phyloP scores from a whole-genome alignment of 1,140 invertebrate genomes.

The Gryon sp. region DNA sequence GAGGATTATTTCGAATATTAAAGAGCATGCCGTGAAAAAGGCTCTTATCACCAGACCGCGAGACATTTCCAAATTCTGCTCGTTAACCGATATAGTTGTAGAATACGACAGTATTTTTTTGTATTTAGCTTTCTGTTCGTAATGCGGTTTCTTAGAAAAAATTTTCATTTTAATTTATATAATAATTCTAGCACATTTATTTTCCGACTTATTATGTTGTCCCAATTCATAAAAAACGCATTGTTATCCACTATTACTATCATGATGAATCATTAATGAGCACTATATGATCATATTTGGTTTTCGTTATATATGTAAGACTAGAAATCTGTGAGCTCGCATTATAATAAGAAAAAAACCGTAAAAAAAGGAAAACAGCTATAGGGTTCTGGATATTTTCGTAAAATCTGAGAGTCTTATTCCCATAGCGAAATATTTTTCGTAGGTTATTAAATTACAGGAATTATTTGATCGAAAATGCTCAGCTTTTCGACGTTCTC shows the following conservation, averaged over 20 bases:
- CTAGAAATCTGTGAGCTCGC: neutral
- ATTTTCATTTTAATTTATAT: no score
- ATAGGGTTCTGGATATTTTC: constrained; percentile 34
- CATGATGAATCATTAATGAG: no score
- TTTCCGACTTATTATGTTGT: no score
- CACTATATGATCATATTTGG: no score
- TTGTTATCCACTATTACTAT: no score
- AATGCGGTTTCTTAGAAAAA: no score
- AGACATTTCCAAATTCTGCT: constrained; percentile 77
- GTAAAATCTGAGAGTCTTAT: constrained; percentile 42
- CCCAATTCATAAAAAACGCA: no score
- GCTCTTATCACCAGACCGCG: constrained; percentile 77
- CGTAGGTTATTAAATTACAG: constrained; percentile 54
- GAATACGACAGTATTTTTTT: no score
- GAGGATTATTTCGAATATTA: constrained; percentile 77
- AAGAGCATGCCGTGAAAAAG: constrained; percentile 63
- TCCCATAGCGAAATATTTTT: constrained; percentile 39
- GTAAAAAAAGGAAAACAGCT: neutral
- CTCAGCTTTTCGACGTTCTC: constrained; percentile 21
- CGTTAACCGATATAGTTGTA: constrained; percentile 72
- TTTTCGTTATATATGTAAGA: constrained; percentile 64
- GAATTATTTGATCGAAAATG: constrained; percentile 59
- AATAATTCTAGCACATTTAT: no score
- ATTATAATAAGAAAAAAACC: constrained; percentile 26
- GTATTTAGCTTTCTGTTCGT: no score